Evolutionary conservation across 2,888 invertebrate species (phyloP).

Genomic region (Epicampocera succincta): DNA sequence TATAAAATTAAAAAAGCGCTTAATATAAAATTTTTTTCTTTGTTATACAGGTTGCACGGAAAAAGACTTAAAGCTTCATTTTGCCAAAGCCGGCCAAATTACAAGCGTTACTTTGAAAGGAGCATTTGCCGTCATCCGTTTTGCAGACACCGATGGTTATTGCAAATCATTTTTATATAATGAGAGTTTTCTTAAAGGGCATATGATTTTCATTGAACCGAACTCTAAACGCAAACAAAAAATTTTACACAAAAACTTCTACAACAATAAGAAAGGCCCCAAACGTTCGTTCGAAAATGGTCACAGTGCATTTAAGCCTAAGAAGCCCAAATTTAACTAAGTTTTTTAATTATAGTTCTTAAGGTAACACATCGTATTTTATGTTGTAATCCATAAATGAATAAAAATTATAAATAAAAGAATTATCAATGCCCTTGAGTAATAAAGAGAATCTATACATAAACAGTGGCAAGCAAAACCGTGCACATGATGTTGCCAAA

Average conservation of each 20-base stretch:
- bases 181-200: slow-evolving; percentile 70
- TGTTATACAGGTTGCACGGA: slow-evolving; percentile 64
- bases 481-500: no score
- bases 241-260: neutral
- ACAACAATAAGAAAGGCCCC: slow-evolving; percentile 4
- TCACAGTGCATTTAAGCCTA: slow-evolving; percentile 20
- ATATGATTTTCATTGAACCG: slow-evolving; percentile 75
- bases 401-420: no score
- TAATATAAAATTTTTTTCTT: neutral
- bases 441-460: neutral
- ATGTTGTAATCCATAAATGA: no score
- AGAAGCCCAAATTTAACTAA: slow-evolving; percentile 32
- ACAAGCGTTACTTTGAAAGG: slow-evolving; percentile 58
- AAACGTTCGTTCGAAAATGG: slow-evolving; percentile 62
- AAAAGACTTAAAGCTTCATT: slow-evolving; percentile 70
- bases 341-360: neutral
- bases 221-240: slow-evolving; percentile 72
- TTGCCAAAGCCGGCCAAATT: slow-evolving; percentile 72
- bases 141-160: slow-evolving; percentile 73
- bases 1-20: neutral
- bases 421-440: no score
- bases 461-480: no score
- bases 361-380: no score
- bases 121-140: slow-evolving; percentile 73
- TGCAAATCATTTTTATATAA: slow-evolving; percentile 76